Evolutionary conservation across 1,140 invertebrate genomes (phyloP), one percentile per base, ranked within the genome.

Genomic region (Linepithema humile): DNA sequence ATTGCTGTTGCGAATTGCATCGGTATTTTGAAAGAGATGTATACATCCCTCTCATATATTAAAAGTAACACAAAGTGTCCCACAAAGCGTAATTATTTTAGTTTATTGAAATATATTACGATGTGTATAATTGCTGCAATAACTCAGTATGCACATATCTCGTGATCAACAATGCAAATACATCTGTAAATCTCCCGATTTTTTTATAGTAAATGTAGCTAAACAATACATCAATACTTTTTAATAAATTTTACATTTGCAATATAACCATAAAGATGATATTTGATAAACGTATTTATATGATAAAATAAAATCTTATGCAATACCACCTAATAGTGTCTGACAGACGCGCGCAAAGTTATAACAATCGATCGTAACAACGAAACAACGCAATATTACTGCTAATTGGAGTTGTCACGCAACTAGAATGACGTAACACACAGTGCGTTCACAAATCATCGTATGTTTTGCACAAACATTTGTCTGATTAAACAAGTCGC

Each of bases 1-100:
- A 77, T 64, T 77, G 26, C 29, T 35, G 7, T 17, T 75, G 72
- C 38, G 7, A 45, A 75, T 74, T 74, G n/a, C 43, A 32, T 7
- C 17, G 26, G n/a, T 43, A 74, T 60, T 43, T 45, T 62, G 40
- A 29, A 62, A 20, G 23, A 1, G 35, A 23, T 23, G 23, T 29
- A 72, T 60, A n/a, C n/a, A n/a, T n/a, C n/a, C n/a, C 17, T 2
- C 5, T n/a, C 5, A 3, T 60, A 20, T 45, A 6, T 20, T 75
- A 17, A 43, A 32, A 2, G 12, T 62, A 62, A 45, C n/a, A 2
- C 12, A 29, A 1, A 20, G 9, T 0, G 4, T 2, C 12, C 5
- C 32, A 73, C 38, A 12, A 35, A 23, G 29, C 3, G 7, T 48
- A 62, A 75, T 12, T 59, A 43, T 38, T 32, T 0, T 0, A 38